Conservation (phyloP, 2,113 vertebrate genomes). For the Corythaixoides concolor region DNA sequence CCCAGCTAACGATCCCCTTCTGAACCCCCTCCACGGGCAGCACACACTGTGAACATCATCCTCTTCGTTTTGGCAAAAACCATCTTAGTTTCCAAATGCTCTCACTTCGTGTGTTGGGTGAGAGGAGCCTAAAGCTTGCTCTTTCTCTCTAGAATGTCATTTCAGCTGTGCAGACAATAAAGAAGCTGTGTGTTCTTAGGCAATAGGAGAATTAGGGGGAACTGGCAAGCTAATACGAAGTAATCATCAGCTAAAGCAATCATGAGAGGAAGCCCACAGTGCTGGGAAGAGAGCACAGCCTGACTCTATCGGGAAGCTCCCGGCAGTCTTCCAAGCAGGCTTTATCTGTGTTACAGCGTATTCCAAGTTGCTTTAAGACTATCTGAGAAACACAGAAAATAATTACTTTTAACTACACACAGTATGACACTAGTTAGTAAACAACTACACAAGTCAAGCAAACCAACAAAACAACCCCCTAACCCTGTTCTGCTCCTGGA, state of each 20-base stretch:
- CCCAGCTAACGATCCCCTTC: not conserved
- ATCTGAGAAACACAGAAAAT: slow-evolving; percentile 42
- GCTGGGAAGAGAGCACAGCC: not conserved
- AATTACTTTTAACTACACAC: not conserved
- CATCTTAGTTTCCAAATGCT: not conserved
- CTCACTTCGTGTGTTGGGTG: fast-evolving
- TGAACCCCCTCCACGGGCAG: not conserved
- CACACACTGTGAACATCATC: not conserved
- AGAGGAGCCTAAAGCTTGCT: not conserved
- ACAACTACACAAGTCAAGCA: not conserved
- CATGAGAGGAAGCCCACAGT: not conserved
- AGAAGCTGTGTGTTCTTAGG: not conserved
- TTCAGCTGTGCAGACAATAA: not conserved
- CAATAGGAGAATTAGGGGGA: not conserved
- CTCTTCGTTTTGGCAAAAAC: not conserved
- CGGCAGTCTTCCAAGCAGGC: slow-evolving; percentile 78
- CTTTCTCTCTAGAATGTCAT: not conserved
- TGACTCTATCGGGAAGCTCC: slow-evolving; percentile 75
- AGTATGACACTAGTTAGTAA: not conserved
- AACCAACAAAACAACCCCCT: not conserved
- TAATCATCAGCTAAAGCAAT: not conserved
- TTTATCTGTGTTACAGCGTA: slow-evolving; percentile 74
- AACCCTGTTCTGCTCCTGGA: not conserved
- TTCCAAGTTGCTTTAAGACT: slow-evolving; percentile 78
- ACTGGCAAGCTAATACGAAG: not conserved